These are phyloP conservation scores for Metallyticus violacea DNA, from an alignment of 2,888 invertebrate genomes.

Conservation along the genomic window DNA sequence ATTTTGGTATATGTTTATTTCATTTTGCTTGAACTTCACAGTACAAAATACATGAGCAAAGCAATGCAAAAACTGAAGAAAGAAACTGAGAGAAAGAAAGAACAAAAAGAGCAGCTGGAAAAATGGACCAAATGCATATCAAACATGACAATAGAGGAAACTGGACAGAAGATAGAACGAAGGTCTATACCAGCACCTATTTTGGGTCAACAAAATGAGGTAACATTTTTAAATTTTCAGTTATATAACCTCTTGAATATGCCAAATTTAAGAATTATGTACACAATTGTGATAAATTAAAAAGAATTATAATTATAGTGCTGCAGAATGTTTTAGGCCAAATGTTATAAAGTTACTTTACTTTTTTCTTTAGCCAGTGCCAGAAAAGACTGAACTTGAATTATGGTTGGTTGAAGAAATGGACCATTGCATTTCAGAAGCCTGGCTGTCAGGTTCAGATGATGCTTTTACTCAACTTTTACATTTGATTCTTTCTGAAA, in stretches of 20 bases:
- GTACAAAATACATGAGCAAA: constrained; percentile 38
- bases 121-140: constrained; percentile 43
- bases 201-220: constrained; percentile 42
- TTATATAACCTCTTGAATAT: too few relatives aligned
- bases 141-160: constrained; percentile 3
- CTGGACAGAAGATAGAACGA: constrained; percentile 34
- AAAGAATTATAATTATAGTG: not conserved
- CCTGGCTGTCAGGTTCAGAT: constrained; percentile 57
- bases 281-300: not conserved
- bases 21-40: constrained; percentile 7
- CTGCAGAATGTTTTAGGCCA: not conserved
- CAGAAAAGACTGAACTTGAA: constrained; percentile 52
- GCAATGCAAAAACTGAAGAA: constrained; percentile 39
- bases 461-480: constrained; percentile 72
- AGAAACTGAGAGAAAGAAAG: constrained; percentile 44
- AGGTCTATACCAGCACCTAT: constrained; percentile 40
- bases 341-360: not conserved
- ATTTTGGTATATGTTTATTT: not conserved
- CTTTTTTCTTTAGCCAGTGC: constrained; percentile 37
- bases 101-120: constrained; percentile 45
- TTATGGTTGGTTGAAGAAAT: constrained; percentile 58
- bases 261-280: not conserved
- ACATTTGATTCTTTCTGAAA: constrained; percentile 75
- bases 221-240: not conserved
- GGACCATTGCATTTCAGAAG: constrained; percentile 65